Percentiles rank a stretch among this genome's conserved stretches.
These are phyloP conservation scores for Astropecten irregularis DNA, from an alignment of 53 echinoderm and acorn worm species.

Conservation along the genomic window DNA sequence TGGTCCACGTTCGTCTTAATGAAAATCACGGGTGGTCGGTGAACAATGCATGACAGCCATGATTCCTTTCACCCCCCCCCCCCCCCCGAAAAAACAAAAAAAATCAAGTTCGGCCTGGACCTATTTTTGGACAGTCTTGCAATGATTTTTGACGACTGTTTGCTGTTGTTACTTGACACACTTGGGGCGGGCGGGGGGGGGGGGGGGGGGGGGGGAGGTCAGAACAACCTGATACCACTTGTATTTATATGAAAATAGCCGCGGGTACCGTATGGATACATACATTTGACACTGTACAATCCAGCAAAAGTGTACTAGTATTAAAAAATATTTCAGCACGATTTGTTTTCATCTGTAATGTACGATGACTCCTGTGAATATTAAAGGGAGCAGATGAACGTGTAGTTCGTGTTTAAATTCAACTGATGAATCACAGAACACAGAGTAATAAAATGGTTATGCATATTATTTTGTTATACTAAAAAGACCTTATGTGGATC, in stretches of 20 bases:
- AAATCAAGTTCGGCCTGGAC: background rate
- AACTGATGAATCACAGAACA: no score
- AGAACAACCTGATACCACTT: background rate
- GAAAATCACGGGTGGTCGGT: conserved; percentile 47
- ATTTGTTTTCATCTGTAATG: background rate
- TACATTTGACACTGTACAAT: background rate
- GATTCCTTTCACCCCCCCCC: no score
- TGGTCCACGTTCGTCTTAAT: conserved; percentile 9
- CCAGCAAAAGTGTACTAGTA: background rate
- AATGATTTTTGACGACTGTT: background rate
- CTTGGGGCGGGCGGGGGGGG: conserved; percentile 2
- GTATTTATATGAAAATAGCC: conserved; percentile 11
- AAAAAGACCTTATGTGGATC: no score
- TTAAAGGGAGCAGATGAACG: no score
- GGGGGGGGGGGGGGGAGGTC: no score
- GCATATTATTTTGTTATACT: no score
- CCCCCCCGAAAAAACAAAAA: no score
- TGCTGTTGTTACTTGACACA: background rate
- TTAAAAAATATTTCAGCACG: background rate
- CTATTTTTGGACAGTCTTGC: background rate
- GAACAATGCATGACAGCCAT: background rate
- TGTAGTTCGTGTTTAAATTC: no score
- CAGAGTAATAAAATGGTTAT: no score
- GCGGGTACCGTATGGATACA: conserved; percentile 15
- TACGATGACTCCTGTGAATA: no score